Percentiles rank a stretch among this genome's conserved stretches.
phyloP scores from a whole-genome alignment of 2,888 invertebrate species.

The Dicycla oo region DNA sequence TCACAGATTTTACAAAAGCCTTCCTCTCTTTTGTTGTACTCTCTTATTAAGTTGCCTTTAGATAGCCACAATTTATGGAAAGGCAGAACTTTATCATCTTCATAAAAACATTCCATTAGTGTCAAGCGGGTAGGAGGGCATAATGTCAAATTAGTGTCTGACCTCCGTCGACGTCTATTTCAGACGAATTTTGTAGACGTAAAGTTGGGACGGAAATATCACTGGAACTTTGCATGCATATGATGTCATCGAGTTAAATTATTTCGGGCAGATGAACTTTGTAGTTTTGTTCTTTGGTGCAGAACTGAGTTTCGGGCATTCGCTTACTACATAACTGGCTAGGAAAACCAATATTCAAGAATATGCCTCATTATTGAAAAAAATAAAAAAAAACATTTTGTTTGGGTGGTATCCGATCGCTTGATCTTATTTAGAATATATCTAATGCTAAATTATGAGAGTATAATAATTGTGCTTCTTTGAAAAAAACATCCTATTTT shows the following conservation, averaged over 20 bases:
- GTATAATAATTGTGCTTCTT: neutral
- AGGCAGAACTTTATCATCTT: constrained; percentile 63
- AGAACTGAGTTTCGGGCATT: neutral
- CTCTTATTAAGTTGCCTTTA: constrained; percentile 60
- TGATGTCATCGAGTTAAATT: constrained; percentile 8
- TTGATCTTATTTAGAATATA: neutral
- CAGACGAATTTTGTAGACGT: constrained; percentile 50
- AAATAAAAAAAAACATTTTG: neutral
- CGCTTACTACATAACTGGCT: neutral
- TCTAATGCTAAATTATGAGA: neutral
- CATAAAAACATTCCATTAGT: constrained; percentile 70
- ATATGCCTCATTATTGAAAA: neutral
- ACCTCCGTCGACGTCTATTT: constrained; percentile 62
- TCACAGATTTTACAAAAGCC: constrained; percentile 31
- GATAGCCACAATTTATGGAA: constrained; percentile 60
- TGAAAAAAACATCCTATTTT: neutral
- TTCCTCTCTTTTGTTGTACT: constrained; percentile 36
- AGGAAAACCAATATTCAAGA: neutral
- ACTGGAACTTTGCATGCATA: constrained; percentile 34
- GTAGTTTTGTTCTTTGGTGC: neutral
- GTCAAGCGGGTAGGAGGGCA: constrained; percentile 61
- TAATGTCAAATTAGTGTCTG: constrained; percentile 73
- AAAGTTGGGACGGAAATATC: constrained; percentile 21
- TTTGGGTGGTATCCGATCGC: neutral
- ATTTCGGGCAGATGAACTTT: constrained; percentile 17